Evolutionary conservation across 2,113 vertebrate species (phyloP).

Genomic region (Merops nubicus): DNA sequence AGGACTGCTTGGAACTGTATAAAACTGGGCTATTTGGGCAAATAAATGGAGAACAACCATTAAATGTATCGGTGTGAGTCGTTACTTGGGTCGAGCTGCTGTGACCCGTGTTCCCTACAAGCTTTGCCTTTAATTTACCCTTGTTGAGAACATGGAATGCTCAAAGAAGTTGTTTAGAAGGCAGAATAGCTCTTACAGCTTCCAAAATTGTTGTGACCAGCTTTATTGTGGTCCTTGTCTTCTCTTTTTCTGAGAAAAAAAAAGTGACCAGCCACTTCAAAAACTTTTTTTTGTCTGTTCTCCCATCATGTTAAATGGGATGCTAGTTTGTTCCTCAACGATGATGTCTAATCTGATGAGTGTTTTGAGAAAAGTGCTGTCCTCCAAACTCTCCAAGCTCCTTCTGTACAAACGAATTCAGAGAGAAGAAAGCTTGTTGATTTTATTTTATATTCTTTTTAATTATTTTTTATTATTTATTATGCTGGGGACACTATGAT

Average conservation of each 20-base stretch:
- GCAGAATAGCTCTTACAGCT: background rate
- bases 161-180: constrained; percentile 22
- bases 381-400: background rate
- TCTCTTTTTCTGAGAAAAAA: background rate
- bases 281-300: background rate
- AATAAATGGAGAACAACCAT: no score
- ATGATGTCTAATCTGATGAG: background rate
- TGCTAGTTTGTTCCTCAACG: background rate
- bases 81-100: no score
- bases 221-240: background rate
- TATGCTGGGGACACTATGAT: no score
- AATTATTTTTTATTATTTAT: no score
- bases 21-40: no score
- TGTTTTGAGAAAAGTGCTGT: background rate
- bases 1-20: no score
- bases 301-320: background rate
- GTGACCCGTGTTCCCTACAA: no score
- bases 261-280: background rate
- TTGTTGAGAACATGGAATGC: background rate
- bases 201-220: constrained; percentile 31
- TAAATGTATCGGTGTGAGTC: no score
- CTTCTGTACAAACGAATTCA: background rate
- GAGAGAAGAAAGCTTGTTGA: background rate
- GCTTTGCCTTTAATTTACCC: background rate
- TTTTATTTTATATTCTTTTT: no score